These are phyloP conservation scores for Glandiceps talaboti DNA, from an alignment of 53 echinoderm and acorn worm genomes.

Conservation along the genomic window DNA sequence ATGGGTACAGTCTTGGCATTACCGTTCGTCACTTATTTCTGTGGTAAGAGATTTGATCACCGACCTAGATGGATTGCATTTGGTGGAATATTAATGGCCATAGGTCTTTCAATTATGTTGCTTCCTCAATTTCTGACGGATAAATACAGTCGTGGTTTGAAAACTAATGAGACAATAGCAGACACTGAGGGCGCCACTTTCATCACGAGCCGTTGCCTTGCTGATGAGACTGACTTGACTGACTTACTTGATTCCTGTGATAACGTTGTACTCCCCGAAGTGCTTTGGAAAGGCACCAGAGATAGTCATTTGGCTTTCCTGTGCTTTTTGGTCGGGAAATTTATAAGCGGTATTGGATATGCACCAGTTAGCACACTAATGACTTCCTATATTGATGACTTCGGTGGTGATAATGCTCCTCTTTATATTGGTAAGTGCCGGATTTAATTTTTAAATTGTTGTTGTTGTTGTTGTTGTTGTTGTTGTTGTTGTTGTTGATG, in stretches of 20 bases:
- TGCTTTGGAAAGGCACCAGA: not conserved
- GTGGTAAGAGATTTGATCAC: not conserved
- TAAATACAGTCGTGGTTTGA: not conserved
- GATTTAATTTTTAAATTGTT: too few relatives aligned
- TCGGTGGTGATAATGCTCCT: not conserved
- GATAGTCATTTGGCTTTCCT: not conserved
- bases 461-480: too few relatives aligned
- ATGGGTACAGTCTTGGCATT: not conserved
- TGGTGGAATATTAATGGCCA: not conserved
- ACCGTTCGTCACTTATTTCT: not conserved
- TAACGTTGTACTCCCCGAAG: not conserved
- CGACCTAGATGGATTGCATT: not conserved
- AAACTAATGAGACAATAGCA: too few relatives aligned
- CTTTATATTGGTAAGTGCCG: not conserved
- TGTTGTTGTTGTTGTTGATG: too few relatives aligned
- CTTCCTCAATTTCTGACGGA: not conserved
- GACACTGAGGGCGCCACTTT: not conserved
- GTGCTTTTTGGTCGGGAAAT: not conserved
- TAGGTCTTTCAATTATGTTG: not conserved
- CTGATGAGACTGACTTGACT: not conserved
- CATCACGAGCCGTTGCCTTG: not conserved
- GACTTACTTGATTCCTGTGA: not conserved
- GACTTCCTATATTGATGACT: not conserved
- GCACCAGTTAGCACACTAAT: not conserved
- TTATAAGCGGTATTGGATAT: not conserved